phyloP scores from a whole-genome alignment of 2,113 vertebrate genomes.

The Dolichotis patagonum region DNA sequence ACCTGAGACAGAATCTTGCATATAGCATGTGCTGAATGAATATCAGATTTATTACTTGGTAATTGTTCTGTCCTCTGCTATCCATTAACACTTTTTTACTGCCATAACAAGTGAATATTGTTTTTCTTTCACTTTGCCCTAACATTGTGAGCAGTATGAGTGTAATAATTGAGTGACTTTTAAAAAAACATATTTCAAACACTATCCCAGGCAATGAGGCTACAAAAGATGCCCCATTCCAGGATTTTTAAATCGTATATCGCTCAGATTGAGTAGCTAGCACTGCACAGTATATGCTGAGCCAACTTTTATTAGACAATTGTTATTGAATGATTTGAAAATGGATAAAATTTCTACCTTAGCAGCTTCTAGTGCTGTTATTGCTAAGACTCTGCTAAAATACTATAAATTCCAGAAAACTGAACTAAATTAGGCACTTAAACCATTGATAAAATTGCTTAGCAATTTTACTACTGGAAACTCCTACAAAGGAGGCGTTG shows the following conservation, averaged over 20 bases:
- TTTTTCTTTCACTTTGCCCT: not conserved
- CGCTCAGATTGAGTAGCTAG: not conserved
- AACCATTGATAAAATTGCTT: not conserved
- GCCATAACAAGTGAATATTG: not conserved
- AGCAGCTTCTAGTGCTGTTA: not conserved
- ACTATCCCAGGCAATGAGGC: not conserved
- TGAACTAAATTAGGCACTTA: not conserved
- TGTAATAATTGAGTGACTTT: not conserved
- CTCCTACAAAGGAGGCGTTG: not conserved
- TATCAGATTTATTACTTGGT: not conserved
- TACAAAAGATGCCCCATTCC: not conserved
- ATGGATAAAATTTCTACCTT: not conserved
- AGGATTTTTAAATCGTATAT: not conserved
- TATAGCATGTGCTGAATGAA: not conserved
- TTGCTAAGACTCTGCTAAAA: not conserved
- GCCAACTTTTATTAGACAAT: not conserved
- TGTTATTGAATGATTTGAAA: conserved; percentile 1
- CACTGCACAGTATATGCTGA: too few species aligned
- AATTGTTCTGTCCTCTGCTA: not conserved
- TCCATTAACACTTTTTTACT: not conserved
- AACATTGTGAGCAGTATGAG: not conserved
- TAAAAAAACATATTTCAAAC: too few species aligned
- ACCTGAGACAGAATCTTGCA: not conserved
- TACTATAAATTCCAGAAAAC: not conserved
- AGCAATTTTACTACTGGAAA: not conserved